Evolutionary conservation across 2,113 vertebrate genomes (phyloP).

Genomic region (Corvus hawaiiensis): DNA sequence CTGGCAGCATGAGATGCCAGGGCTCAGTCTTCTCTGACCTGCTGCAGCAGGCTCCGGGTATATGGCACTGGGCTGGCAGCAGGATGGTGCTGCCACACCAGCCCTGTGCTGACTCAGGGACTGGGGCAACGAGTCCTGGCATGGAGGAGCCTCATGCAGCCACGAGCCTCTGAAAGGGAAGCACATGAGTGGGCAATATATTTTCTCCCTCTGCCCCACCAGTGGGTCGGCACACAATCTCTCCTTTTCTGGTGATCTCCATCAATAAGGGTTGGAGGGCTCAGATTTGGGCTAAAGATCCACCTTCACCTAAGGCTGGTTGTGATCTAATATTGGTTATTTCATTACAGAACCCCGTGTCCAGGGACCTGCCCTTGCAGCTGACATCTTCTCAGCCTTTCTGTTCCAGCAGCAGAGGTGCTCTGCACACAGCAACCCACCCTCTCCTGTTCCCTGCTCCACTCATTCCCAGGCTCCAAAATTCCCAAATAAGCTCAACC

Average conservation of each 20-base stretch:
- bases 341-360: background rate
- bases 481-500: background rate
- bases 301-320: background rate
- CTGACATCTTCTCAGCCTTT: background rate
- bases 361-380: background rate
- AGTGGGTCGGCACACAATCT: fast-evolving
- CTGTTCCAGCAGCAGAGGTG: background rate
- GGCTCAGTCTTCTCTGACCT: background rate
- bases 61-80: background rate
- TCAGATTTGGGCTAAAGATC: background rate
- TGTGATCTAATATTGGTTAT: background rate
- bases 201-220: background rate
- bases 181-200: fast-evolving
- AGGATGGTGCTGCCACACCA: background rate
- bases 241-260: background rate
- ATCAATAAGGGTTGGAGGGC: background rate
- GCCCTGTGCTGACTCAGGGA: background rate
- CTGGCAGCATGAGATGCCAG: background rate
- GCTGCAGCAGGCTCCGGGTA: background rate
- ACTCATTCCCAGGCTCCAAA: background rate
- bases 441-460: background rate
- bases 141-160: background rate
- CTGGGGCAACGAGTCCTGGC: fast-evolving
- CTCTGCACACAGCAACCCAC: background rate
- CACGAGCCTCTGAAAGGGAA: background rate